These are phyloP conservation scores for Sinopyrophorus schimmeli DNA, from an alignment of 2,888 invertebrate genomes.

Conservation along the genomic window DNA sequence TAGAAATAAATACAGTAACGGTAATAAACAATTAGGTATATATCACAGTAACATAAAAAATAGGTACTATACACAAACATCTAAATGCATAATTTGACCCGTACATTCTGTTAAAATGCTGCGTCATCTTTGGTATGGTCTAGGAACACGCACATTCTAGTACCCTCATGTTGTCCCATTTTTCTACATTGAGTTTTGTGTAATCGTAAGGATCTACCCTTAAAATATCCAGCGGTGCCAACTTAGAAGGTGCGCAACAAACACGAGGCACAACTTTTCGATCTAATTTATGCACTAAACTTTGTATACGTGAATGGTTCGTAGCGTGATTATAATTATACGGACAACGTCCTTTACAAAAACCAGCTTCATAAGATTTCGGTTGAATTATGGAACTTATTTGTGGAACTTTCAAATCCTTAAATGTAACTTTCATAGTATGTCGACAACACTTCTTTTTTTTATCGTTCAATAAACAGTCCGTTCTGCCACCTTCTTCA, in stretches of 20 bases:
- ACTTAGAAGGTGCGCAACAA: constrained; percentile 71
- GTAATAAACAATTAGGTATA: constrained; percentile 36
- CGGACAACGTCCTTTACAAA: constrained; percentile 71
- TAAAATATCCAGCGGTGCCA: constrained; percentile 66
- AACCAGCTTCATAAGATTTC: constrained; percentile 71
- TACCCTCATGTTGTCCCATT: constrained; percentile 72
- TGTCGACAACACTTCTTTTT: constrained; percentile 67
- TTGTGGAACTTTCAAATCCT: constrained; percentile 59
- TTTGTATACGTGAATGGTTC: constrained; percentile 71
- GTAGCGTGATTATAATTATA: constrained; percentile 70
- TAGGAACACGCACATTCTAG: constrained; percentile 74
- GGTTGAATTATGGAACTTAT: constrained; percentile 64
- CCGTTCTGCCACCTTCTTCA: constrained; percentile 56
- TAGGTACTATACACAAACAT: constrained; percentile 32
- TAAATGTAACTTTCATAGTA: constrained; percentile 67
- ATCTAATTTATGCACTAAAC: constrained; percentile 67
- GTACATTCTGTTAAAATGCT: constrained; percentile 41
- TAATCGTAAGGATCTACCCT: constrained; percentile 67
- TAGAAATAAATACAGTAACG: constrained; percentile 31
- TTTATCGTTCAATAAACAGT: constrained; percentile 53
- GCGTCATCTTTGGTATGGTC: constrained; percentile 31
- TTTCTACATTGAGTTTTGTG: constrained; percentile 65
- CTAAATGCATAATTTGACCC: constrained; percentile 50
- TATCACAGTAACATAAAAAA: constrained; percentile 43
- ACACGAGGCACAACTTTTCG: constrained; percentile 59